Base-by-base conservation (phyloP, 2,888 invertebrate genomes). In the Leucania comma region DNA sequence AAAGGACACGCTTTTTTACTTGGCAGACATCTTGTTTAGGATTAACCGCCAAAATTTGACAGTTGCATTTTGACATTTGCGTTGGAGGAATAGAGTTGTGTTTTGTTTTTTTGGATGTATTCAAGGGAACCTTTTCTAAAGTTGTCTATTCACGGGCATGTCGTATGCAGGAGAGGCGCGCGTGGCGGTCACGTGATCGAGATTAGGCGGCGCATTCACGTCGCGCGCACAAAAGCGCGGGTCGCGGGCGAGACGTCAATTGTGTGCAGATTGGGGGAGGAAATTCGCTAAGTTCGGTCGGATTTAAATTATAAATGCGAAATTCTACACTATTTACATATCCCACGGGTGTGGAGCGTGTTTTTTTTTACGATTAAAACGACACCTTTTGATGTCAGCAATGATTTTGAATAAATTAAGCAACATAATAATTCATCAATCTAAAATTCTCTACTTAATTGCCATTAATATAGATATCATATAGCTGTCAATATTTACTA, bases 261-360 rank as follows among this genome's bases (percentile, higher is more conserved):
- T 92, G 93, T 93, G 91, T 92, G 90, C 90, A 90, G 92, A 90
- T 94, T 92, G 93, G 90, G 94, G 95, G 93, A 89, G 90, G 89
- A 90, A 93, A 93, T 92, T 91, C 95, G 62, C 91, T 92, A 94
- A 95, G 94, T 93, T 94, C 88, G 95, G 94, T 94, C 88, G 91
- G 92, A 93, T 95, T 95, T 93, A 88, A 95, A 95, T 95, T 95
- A 95, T 94, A 94, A 94, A 95, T 93, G 90, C 91, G 93, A 90
- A 91, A 91, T 90, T 88, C 88, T 87, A 88, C 90, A 89, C 90
- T 95, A 95, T 95, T 95, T 95, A 94, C 95, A 95, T 95, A 94
- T 96, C 96, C 94, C 95, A 95, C 95, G 95, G 86, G 87, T 86
- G 80, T 86, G 65, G 67, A 72, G 75, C 75, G 78, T 79, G 78